Conservation (phyloP, 2,797 vertebrate species). For the Tadarida brasiliensis region DNA sequence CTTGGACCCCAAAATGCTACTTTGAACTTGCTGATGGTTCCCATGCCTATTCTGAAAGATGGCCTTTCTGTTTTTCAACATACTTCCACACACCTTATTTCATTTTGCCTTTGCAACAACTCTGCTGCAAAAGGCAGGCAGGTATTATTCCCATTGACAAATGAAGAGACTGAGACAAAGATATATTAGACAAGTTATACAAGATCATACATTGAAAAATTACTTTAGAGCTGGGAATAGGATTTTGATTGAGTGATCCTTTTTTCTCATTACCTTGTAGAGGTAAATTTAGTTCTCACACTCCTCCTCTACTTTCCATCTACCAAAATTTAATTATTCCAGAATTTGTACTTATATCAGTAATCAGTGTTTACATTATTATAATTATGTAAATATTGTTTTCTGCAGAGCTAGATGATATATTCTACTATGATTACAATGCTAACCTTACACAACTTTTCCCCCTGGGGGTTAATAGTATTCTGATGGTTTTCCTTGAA, state of each 20-base stretch:
- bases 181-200: background rate
- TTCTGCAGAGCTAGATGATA: background rate
- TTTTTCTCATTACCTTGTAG: slow-evolving; percentile 15
- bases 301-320: background rate
- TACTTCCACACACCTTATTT: background rate
- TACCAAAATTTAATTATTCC: background rate
- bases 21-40: background rate
- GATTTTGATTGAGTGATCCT: background rate
- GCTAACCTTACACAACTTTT: background rate
- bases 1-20: background rate
- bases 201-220: background rate
- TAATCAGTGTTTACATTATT: background rate
- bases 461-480: background rate
- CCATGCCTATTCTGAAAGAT: background rate
- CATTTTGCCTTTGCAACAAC: background rate
- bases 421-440: background rate
- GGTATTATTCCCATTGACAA: background rate
- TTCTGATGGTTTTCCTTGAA: background rate
- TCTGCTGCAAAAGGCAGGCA: background rate
- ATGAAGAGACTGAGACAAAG: slow-evolving; percentile 3
- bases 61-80: background rate
- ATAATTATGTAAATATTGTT: background rate
- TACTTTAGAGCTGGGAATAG: background rate
- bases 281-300: background rate
- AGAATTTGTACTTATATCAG: background rate